Percentiles rank a stretch among this genome's conserved stretches.
Evolutionary conservation across 2,797 vertebrate genomes (phyloP).

Genomic region (Arrhamphus sclerolepis): DNA sequence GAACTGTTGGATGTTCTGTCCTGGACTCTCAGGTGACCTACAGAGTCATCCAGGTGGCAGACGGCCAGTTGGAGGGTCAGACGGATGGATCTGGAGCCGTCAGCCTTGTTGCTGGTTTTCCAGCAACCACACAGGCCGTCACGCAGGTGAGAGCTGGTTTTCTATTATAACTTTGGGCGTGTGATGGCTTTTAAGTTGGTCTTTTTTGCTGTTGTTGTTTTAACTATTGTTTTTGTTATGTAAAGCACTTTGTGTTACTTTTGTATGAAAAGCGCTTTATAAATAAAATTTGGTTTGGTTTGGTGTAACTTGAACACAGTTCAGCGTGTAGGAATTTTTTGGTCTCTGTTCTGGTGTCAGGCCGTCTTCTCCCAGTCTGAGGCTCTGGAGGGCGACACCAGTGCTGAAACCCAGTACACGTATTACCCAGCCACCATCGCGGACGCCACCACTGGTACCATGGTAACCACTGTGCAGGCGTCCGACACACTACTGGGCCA

Average conservation of each 20-base stretch:
- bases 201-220: no score
- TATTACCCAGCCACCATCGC: slow-evolving; percentile 89
- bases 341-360: slow-evolving; percentile 41
- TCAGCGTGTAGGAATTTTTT: no score
- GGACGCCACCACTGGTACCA: slow-evolving; percentile 78
- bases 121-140: slow-evolving; percentile 84
- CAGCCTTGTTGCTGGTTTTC: slow-evolving; percentile 92
- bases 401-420: slow-evolving; percentile 89
- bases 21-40: slow-evolving; percentile 87
- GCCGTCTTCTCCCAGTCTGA: slow-evolving; percentile 83
- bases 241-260: no score
- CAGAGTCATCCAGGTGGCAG: slow-evolving; percentile 93
- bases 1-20: neutral
- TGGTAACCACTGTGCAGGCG: slow-evolving; percentile 90
- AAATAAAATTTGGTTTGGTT: no score
- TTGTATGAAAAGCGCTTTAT: no score
- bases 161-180: no score
- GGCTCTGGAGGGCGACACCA: slow-evolving; percentile 75
- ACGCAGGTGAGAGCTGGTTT: slow-evolving; percentile 70
- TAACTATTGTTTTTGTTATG: no score
- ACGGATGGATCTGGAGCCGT: slow-evolving; percentile 88
- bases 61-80: slow-evolving; percentile 92
- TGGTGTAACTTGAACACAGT: no score
- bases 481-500: slow-evolving; percentile 89
- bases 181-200: no score